Percentiles rank a stretch among this genome's conserved stretches.
phyloP scores from a whole-genome alignment of 2,797 vertebrate species.

The Dendrocincla tyrannina region DNA sequence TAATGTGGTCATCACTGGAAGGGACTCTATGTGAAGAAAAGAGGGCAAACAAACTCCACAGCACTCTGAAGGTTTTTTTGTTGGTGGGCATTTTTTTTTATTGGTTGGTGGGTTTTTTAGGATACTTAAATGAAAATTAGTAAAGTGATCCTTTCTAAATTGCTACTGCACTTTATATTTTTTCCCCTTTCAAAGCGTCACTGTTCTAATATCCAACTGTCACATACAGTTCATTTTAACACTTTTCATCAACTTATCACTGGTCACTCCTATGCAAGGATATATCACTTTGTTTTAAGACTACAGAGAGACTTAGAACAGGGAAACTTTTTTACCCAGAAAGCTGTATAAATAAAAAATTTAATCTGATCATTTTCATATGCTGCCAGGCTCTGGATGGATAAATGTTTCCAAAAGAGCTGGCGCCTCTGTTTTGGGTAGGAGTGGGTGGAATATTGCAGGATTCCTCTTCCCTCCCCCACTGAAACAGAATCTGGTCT shows the following conservation, averaged over 20 bases:
- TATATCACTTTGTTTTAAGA: background rate
- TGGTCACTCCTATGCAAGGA: background rate
- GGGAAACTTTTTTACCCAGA: background rate
- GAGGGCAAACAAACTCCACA: background rate
- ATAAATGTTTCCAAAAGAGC: constrained; percentile 73
- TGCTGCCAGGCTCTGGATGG: constrained; percentile 75
- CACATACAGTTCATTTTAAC: background rate
- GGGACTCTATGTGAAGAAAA: background rate
- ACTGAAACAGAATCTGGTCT: constrained; percentile 71
- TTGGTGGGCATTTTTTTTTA: background rate
- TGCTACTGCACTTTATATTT: background rate
- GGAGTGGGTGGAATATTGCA: constrained; percentile 44
- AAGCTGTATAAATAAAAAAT: constrained; percentile 54
- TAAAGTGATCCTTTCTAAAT: background rate
- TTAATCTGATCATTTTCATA: constrained; percentile 72
- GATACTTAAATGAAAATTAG: background rate
- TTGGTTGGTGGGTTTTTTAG: fast-evolving
- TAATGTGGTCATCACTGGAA: background rate
- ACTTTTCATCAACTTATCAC: background rate
- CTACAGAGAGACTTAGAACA: background rate
- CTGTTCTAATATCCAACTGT: background rate
- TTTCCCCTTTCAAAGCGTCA: background rate
- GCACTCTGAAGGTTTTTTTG: background rate
- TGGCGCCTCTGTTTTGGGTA: constrained; percentile 65
- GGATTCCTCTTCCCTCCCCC: constrained; percentile 55